Conservation (phyloP, 2,888 invertebrate genomes). For the Incurvaria masculella region DNA sequence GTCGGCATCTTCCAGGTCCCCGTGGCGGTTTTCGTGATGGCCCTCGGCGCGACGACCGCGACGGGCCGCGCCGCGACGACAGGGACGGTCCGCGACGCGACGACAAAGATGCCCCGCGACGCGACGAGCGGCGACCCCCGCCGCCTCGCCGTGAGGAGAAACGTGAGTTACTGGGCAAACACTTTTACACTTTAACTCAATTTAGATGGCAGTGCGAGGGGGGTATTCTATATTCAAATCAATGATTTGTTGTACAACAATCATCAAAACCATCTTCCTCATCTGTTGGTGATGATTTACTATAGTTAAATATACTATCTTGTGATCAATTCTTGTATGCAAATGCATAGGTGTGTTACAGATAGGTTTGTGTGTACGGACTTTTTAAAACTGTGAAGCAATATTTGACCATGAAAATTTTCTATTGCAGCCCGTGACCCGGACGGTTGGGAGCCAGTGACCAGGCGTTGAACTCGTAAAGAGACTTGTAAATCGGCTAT, state of each 20-base stretch:
- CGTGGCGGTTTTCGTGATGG: constrained; percentile 9
- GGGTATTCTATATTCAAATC: constrained; percentile 19
- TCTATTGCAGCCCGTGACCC: constrained; percentile 43
- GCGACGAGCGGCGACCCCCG: constrained; percentile 29
- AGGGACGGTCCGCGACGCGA: constrained; percentile 32
- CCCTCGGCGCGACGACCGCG: constrained; percentile 17
- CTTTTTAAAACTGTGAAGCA: too few species aligned
- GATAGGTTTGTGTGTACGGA: too few species aligned
- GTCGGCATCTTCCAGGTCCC: constrained; percentile 23
- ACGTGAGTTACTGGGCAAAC: too few species aligned
- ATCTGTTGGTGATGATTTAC: too few species aligned
- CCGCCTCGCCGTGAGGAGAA: constrained; percentile 46
- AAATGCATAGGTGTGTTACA: too few species aligned
- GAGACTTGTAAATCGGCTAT: too few species aligned
- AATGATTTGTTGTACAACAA: constrained; percentile 14
- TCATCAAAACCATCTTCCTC: neutral
- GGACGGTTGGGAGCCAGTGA: constrained; percentile 60
- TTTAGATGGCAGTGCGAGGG: neutral
- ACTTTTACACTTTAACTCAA: constrained; percentile 10
- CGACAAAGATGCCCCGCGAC: constrained; percentile 27
- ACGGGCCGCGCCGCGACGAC: constrained; percentile 29
- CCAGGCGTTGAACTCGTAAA: constrained; percentile 44
- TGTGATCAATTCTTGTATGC: too few species aligned
- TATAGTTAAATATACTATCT: too few species aligned
- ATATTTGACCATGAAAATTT: too few species aligned